Evolutionary conservation across 1,140 invertebrate species (phyloP).

Genomic region (Cyrtorhinus lividipennis): DNA sequence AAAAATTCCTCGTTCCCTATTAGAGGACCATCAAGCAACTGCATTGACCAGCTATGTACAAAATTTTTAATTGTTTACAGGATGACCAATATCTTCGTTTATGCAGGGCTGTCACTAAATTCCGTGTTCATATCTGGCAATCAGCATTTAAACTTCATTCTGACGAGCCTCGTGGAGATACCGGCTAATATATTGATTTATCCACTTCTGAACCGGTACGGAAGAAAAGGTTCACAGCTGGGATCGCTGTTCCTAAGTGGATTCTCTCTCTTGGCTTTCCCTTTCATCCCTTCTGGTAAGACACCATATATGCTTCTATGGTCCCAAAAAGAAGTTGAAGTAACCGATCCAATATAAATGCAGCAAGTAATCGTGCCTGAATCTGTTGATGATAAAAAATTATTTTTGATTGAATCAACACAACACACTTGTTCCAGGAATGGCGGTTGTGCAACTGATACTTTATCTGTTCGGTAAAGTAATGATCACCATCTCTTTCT

Average conservation of each 20-base stretch:
- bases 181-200: constrained; percentile 26
- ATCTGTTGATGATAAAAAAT: neutral
- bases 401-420: too few species aligned
- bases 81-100: constrained; percentile 52
- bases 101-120: constrained; percentile 55
- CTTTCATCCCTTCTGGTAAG: constrained; percentile 18
- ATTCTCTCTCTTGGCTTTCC: constrained; percentile 18
- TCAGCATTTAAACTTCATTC: constrained; percentile 35
- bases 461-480: constrained; percentile 60
- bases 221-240: constrained; percentile 16
- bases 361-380: neutral
- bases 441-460: constrained; percentile 8
- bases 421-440: constrained; percentile 19
- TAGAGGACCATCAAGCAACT: neutral
- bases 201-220: constrained; percentile 19
- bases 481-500: constrained; percentile 50
- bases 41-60: neutral
- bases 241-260: constrained; percentile 21
- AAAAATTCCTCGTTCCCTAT: neutral
- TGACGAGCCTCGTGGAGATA: constrained; percentile 36
- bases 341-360: neutral
- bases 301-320: neutral
- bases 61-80: constrained; percentile 31
- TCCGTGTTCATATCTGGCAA: constrained; percentile 17
- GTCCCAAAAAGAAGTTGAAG: neutral